Evolutionary conservation across 2,797 vertebrate species (phyloP).

Genomic region (Danio albolineatus): DNA sequence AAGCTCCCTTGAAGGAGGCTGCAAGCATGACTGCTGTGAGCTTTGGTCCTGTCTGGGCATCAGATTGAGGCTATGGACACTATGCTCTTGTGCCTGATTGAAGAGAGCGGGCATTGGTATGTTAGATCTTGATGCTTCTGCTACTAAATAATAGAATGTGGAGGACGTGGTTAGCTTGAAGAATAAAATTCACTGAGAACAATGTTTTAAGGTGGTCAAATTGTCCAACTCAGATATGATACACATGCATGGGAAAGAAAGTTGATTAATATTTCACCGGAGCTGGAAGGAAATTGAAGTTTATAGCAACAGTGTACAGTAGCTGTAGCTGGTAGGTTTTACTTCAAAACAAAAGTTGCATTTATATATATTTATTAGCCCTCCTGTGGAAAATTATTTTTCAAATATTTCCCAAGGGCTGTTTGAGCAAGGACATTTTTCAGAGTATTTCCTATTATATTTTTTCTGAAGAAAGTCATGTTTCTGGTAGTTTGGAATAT

Average conservation of each 20-base stretch:
- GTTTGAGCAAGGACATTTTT: no score
- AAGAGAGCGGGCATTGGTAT: constrained; percentile 63
- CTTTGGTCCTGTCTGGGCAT: constrained; percentile 26
- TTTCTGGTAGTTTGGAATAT: no score
- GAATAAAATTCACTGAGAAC: constrained; percentile 40
- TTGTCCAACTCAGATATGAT: constrained; percentile 31
- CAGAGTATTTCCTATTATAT: no score
- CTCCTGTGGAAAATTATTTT: no score
- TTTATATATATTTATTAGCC: no score
- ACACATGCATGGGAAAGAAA: constrained; percentile 14
- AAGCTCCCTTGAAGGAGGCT: constrained; percentile 52
- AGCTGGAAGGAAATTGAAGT: neutral
- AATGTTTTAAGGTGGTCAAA: constrained; percentile 47
- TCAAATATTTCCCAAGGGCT: no score
- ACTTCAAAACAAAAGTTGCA: neutral
- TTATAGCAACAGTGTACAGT: neutral
- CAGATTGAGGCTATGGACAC: constrained; percentile 24
- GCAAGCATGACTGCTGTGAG: constrained; percentile 68
- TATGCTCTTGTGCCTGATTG: constrained; percentile 41
- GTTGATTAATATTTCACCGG: neutral
- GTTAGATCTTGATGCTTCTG: constrained; percentile 57
- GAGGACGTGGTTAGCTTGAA: constrained; percentile 4
- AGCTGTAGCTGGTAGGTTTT: neutral
- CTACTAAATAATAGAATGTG: constrained; percentile 15
- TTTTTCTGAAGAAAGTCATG: no score